phyloP scores from a whole-genome alignment of 1,140 invertebrate genomes.

The Agrypnia vestita region DNA sequence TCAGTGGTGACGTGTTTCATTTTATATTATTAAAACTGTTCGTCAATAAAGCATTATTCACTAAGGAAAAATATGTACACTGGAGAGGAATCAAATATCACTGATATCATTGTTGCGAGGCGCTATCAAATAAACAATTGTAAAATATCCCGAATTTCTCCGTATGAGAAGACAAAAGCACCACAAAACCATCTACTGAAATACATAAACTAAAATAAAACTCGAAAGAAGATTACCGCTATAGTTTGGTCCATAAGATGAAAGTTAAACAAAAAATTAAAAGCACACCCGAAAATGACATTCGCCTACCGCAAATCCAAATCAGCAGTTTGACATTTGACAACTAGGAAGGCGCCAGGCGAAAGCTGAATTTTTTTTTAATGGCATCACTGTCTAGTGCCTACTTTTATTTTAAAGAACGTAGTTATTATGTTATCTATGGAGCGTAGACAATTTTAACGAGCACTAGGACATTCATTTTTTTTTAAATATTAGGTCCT shows the following conservation, averaged over 20 bases:
- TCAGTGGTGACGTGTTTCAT: constrained; percentile 30
- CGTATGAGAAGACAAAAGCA: neutral
- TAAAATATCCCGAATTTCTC: constrained; percentile 25
- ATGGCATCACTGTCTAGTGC: neutral
- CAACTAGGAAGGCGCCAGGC: constrained; percentile 31
- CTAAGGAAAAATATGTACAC: constrained; percentile 4
- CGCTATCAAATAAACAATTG: constrained; percentile 50
- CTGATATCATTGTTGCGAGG: constrained; percentile 45
- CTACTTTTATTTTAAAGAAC: neutral
- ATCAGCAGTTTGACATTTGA: constrained; percentile 55
- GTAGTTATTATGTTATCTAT: too few species aligned
- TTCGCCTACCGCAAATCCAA: constrained; percentile 50
- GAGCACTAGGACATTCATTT: too few species aligned
- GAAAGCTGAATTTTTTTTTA: constrained; percentile 24
- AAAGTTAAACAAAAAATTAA: constrained; percentile 51
- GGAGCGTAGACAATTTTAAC: too few species aligned
- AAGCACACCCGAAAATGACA: constrained; percentile 39
- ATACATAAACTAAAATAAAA: constrained; percentile 1
- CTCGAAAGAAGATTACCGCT: constrained; percentile 40
- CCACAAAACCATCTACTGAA: neutral
- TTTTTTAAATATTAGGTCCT: too few species aligned
- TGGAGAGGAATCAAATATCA: constrained; percentile 40
- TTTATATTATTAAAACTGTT: neutral
- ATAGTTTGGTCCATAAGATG: constrained; percentile 15
- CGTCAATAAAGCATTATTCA: constrained; percentile 6